Evolutionary conservation across 2,113 vertebrate species (phyloP), one percentile per base, ranked within the genome.

Genomic region (Microtus richardsoni): DNA sequence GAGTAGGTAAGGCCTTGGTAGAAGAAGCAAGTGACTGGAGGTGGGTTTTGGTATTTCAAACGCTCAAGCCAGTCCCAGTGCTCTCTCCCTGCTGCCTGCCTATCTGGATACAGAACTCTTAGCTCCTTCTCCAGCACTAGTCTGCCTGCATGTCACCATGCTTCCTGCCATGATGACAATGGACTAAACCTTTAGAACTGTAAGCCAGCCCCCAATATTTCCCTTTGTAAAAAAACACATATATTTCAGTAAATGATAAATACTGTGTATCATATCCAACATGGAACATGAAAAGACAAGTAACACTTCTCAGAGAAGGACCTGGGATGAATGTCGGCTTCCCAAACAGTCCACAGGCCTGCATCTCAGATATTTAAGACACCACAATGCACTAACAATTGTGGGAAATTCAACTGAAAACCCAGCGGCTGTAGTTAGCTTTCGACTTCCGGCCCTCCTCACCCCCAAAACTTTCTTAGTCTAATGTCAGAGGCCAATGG

Each of bases 381-480:
- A 68, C n/a, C 30, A 79, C 36, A 82, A 30, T 16, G 85, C 24
- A 71, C 5, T 19, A 68, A 44, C 16, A 54, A 88, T 68, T 10
- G 7, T 96, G 96, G 94, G 91, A 96, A 97, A 96, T 19, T 78
- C 64, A 73, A 85, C 84, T 62, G 71, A 94, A 97, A 94, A 86
- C 62, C 24, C 91, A 94, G 68, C 58, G 91, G 73, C 64, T 89
- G 30, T 66, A 73, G 19, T 73, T 73, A 73, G 19, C 21, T 9
- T 73, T 39, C n/a, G 10, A 86, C 11, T 24, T 30, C 64, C 30
- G 0, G 2, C 84, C 39, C 58, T 71, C 26, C 22, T 41, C 58
- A 30, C 49, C 39, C 52, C 26, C 22, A 93, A 28, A 47, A 88
- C 85, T 66, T 91, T 95, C 79, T 92, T 74, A 92, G 95, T 96